Base-by-base conservation (phyloP, 1,140 invertebrate species). In the Dendroctonus ponderosae region DNA sequence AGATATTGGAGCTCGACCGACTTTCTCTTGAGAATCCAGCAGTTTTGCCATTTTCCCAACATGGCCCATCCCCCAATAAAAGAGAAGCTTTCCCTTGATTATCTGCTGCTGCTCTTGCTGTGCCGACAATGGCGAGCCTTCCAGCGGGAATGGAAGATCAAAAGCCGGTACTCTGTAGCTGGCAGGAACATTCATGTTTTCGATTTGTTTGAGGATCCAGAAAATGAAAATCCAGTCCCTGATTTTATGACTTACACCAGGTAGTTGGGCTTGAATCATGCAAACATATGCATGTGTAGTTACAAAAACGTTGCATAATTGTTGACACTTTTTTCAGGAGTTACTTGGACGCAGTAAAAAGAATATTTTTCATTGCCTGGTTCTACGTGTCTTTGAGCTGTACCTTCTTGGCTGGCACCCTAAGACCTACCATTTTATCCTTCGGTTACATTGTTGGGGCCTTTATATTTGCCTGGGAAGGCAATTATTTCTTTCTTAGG, bases 211-310 rank as follows among this genome's bases (percentile, higher is more conserved):
- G 66, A 68, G 38, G 44, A 57, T 39, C 6, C 37, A 5, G 26
- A 50, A 2, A 46, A 51, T 5, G 41, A 44, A 7, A 68, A 68
- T 63, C 66, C 66, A 7, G 66, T 68, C 6, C 66, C 66, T 7
- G 66, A 68, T 51, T 68, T 57, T 62, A 37, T 68, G 2, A 58
- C 57, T 1, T 61, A 68, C 15, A 52, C 66, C n/a, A 61, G 51
- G 66, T 67, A 52, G 41, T 43, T 26, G 43, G 5, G 3, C 26
- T 26, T 26, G 26, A 46, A 46, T 9, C 1, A 46, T 9, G n/a
- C n/a, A n/a, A n/a, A n/a, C n/a, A n/a, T n/a, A n/a, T n/a, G n/a
- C n/a, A n/a, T n/a, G n/a, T n/a, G n/a, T n/a, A n/a, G n/a, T n/a
- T n/a, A n/a, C n/a, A n/a, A n/a, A n/a, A n/a, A n/a, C n/a, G n/a